Base-by-base conservation (phyloP, 2,113 vertebrate species). In the Cyprinodon variegatus region DNA sequence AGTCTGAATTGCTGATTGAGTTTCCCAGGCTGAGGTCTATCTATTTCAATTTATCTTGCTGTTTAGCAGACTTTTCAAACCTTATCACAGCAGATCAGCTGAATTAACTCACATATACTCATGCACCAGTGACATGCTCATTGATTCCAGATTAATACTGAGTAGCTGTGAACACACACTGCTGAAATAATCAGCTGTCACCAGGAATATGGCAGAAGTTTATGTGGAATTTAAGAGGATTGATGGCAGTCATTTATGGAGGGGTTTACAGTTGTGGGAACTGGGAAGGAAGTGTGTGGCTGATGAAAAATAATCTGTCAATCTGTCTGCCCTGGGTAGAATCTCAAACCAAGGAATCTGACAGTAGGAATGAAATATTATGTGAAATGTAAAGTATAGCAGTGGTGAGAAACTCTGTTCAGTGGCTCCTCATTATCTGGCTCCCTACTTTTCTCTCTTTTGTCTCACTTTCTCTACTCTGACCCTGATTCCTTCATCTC, bases 301-400 rank as follows among this genome's bases (percentile, higher is more conserved):
- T 83, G 87, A 85, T 90, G 86, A 91, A 83, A 90, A 90, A 88
- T 87, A 72, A 82, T 82, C 88, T 88, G 89, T 86, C 91, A 91
- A 80, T 90, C 87, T 81, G 76, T 88, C 85, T 63, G 86, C 83
- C 71, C 53, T 43, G 83, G 82, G 88, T 88, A 60, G 81, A 86
- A 87, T 86, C 87, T 83, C 87, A 84, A 78, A 84, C 71, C 78
- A 38, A 17, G 37, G 76, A 71, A 77, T 86, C 70, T 87, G 86
- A 88, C 53, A 71, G 71, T 29, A 62, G 66, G 78, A 87, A 85
- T 90, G 81, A 91, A 89, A 88, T 85, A 92, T 85, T 80, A 80
- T 64, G 82, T 76, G 83, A 83, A 74, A 78, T 81, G 76, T 89
- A 86, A 90, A 88, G 86, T 89, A 86, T 88, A 83, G 70, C 66